Evolutionary conservation across 2,113 vertebrate species (phyloP).

Genomic region (Isurus oxyrinchus): DNA sequence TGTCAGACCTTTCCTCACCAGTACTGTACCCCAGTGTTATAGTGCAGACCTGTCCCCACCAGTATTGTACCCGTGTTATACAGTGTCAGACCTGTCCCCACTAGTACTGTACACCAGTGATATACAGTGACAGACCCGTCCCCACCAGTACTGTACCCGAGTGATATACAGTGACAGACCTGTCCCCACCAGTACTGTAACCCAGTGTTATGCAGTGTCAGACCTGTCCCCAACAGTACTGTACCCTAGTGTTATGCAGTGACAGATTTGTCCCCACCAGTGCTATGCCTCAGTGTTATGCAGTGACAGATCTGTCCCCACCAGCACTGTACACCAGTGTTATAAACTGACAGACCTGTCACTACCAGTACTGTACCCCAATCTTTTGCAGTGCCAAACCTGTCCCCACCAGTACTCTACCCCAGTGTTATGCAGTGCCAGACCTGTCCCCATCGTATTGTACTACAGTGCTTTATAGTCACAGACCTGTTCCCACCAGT

Average conservation of each 20-base stretch:
- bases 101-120: background rate
- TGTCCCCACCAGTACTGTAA: background rate
- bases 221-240: background rate
- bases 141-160: too few species aligned
- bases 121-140: too few species aligned
- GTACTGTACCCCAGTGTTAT: background rate
- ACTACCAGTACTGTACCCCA: background rate
- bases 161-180: background rate
- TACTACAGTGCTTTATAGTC: too few species aligned
- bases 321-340: too few species aligned
- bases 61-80: too few species aligned
- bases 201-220: background rate
- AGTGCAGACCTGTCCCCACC: too few species aligned
- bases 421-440: background rate
- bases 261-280: background rate
- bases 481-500: too few species aligned
- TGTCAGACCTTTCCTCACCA: background rate
- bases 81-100: background rate
- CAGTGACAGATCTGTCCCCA: background rate
- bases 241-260: background rate
- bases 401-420: too few species aligned
- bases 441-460: too few species aligned
- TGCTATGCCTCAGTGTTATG: background rate
- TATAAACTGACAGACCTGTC: background rate
- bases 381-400: background rate